Evolutionary conservation across 2,888 invertebrate genomes (phyloP).

Genomic region (Parapristionchus giblindavisi): DNA sequence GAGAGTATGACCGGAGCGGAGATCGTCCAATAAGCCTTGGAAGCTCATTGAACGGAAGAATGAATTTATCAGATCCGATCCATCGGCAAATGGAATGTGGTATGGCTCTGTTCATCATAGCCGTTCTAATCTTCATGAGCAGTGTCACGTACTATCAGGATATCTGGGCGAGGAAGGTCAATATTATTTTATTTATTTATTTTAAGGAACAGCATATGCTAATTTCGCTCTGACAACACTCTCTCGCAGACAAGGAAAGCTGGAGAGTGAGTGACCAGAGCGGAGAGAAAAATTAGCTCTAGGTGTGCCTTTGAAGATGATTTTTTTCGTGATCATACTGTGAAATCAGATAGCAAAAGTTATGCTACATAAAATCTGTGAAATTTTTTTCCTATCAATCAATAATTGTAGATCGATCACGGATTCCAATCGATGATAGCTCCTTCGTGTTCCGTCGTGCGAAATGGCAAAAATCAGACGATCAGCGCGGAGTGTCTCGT

Average conservation of each 20-base stretch:
- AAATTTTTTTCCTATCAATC: conserved; percentile 1
- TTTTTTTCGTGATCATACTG: too few relatives aligned
- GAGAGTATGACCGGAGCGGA: too few relatives aligned
- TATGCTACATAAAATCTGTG: too few relatives aligned
- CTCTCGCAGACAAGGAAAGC: too few relatives aligned
- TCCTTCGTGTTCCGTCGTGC: conserved; percentile 73
- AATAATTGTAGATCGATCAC: conserved; percentile 19
- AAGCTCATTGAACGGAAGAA: too few relatives aligned
- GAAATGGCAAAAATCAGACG: conserved; percentile 71
- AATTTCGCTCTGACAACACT: too few relatives aligned
- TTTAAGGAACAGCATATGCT: too few relatives aligned
- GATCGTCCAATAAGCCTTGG: too few relatives aligned
- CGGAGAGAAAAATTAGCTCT: neutral
- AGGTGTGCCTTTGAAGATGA: too few relatives aligned
- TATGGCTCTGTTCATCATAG: conserved; percentile 22
- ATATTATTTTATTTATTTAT: too few relatives aligned
- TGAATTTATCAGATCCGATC: conserved; percentile 5
- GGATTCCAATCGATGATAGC: conserved; percentile 38
- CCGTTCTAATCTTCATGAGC: conserved; percentile 30
- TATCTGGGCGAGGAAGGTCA: conserved; percentile 31
- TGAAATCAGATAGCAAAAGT: neutral
- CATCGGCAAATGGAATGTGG: conserved; percentile 22
- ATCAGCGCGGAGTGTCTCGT: conserved; percentile 80
- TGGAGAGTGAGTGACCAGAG: neutral
- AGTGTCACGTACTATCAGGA: conserved; percentile 36